Conservation (phyloP, 1,140 invertebrate species). For the Euschistus heros region DNA sequence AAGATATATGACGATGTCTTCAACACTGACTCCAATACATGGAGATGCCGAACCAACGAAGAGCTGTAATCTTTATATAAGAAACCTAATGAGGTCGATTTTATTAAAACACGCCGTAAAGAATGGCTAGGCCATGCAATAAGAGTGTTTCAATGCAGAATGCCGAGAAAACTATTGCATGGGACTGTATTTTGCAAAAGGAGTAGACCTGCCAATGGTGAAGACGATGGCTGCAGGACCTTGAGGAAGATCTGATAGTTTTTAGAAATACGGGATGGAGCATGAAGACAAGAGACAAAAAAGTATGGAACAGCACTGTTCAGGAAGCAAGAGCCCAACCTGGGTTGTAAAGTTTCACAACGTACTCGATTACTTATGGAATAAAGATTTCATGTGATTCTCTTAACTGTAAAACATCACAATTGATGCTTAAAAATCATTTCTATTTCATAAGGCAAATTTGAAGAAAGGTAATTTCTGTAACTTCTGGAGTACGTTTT, state of each 20-base stretch:
- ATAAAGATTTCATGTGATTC: no score
- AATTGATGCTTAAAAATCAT: no score
- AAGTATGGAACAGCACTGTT: neutral
- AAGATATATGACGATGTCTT: neutral
- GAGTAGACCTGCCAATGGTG: neutral
- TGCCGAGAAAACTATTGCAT: conserved; percentile 1
- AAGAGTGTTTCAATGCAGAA: neutral
- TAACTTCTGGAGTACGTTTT: no score
- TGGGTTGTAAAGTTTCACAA: conserved; percentile 3
- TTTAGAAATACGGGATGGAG: neutral
- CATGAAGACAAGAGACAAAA: neutral
- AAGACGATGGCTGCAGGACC: neutral
- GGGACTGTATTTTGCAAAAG: neutral
- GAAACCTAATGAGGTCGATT: neutral
- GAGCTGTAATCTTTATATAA: no score
- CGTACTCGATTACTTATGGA: no score
- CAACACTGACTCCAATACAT: neutral
- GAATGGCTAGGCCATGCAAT: neutral
- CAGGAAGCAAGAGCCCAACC: neutral
- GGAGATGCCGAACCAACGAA: neutral
- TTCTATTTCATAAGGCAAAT: no score
- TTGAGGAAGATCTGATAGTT: neutral
- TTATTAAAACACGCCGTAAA: neutral
- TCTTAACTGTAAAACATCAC: no score
- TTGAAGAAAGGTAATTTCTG: no score